These are phyloP conservation scores for Euleptes europaea DNA, from an alignment of 2,113 vertebrate species.

Conservation along the genomic window DNA sequence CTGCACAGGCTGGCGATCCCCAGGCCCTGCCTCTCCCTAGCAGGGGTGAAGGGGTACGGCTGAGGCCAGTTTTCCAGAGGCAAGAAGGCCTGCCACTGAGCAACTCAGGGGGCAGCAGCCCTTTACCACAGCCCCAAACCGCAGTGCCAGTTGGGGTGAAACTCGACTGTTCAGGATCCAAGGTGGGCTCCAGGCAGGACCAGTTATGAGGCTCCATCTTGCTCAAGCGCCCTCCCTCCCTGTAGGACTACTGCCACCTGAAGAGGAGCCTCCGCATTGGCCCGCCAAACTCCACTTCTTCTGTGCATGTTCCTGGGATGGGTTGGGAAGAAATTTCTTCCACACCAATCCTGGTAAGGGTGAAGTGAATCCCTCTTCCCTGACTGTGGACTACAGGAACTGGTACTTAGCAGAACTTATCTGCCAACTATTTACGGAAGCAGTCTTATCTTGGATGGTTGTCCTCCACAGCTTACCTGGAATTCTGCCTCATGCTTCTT, in stretches of 20 bases:
- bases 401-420: not conserved
- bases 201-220: not conserved
- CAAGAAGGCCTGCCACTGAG: no score
- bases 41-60: fast-evolving
- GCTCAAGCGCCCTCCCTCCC: not conserved
- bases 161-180: not conserved
- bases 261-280: not conserved
- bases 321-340: not conserved
- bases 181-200: not conserved
- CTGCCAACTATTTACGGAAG: constrained; percentile 17
- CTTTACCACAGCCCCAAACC: not conserved
- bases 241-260: no score
- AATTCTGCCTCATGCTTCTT: constrained; percentile 1
- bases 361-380: not conserved
- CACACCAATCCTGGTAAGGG: no score
- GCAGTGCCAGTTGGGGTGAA: not conserved
- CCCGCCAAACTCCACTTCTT: no score
- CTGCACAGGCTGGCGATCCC: not conserved
- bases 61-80: not conserved
- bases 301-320: no score
- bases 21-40: no score
- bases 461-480: constrained; percentile 13
- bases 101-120: no score
- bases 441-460: not conserved
- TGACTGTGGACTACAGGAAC: not conserved